Evolutionary conservation across 64 coral and sea anemone genomes (phyloP), one percentile per base, ranked within the genome.

Genomic region (Dendrophyllia cribrosa): DNA sequence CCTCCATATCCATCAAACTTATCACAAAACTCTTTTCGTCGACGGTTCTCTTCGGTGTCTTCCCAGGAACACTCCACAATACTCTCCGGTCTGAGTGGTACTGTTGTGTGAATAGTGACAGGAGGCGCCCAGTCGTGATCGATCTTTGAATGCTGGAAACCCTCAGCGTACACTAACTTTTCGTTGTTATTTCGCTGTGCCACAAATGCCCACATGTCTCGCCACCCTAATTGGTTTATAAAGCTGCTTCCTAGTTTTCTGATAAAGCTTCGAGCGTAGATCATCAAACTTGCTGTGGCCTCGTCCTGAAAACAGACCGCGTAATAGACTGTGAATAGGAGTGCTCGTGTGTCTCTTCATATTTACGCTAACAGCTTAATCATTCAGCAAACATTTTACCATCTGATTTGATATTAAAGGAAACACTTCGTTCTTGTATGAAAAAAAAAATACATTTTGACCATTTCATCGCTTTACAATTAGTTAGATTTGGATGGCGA

Each of bases 151-250:
- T 65, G 63, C 83, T 96, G 91, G 67, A 85, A 93, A 59, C 86
- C 83, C 72, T 96, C 95, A 20, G 91, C 91, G 24, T 74, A 91
- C 16, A 94, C 95, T 3, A 80, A 10, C 17, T 72, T 66, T 66
- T 77, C 74, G 43, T 59, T 17, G 47, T 69, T 24, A 21, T 24
- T 66, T 62, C 89, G 85, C 55, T 96, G 95, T 16, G 51, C 77
- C 2, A 96, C 95, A 58, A 96, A 91, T 17, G 89, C 92, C 95
- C 95, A 96, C 80, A 83, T 93, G 25, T 94, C 82, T 16, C 95
- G 86, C 95, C 91, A 96, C 13, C 58, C 22, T 73, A 96, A 45
- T 11, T 83, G 81, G 58, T 80, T 17, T 14, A 96, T 90, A 62
- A 86, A 96, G 47, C 58, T 68, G 23, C 95, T 96, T 15, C 95